Base-by-base conservation (phyloP, 2,113 vertebrate species). In the Muntiacus reevesi region DNA sequence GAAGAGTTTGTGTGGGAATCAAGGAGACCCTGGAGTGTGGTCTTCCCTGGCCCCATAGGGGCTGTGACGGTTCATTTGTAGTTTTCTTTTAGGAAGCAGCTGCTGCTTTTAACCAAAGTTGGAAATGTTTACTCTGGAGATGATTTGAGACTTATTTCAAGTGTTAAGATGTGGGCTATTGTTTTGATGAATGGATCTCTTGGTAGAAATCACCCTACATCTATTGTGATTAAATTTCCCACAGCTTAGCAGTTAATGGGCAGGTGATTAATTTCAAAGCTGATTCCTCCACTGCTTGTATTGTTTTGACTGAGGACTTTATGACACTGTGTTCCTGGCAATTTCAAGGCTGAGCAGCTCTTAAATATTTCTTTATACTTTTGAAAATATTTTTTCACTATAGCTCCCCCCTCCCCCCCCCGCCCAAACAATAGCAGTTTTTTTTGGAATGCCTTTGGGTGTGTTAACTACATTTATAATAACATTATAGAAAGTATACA, bases 331-430 rank as follows among this genome's bases (percentile, higher is more conserved):
- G 27, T 50, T 81, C 57, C 67, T 55, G 71, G 71, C 74, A 43
- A 25, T 94, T 96, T 92, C 96, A 83, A 97, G 97, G 92, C 50
- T 5, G 15, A 64, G 28, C 47, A 36, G 92, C 11, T 87, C 85
- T 59, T 91, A 94, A 94, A 55, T 90, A 86, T 81, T 97, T 93
- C 54, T 93, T 86, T 84, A 79, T 86, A 94, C 83, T 83, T 89
- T 54, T 33, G n/a, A 76, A 89, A 12, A 1, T 10, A 27, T 52
- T 78, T 79, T 76, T 91, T 54, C 89, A 79, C 30, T 47, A 1
- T 59, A 52, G 50, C 43, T 45, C 2, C 43, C 43, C 43, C 43
- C 43, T 5, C 5, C 43, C 1, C 47, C n/a, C n/a, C n/a, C n/a
- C n/a, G n/a, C 47, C 47, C 47, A 67, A 89, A 94, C 14, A 87